phyloP scores from a whole-genome alignment of 2,113 vertebrate genomes.

The Xyrauchen texanus region DNA sequence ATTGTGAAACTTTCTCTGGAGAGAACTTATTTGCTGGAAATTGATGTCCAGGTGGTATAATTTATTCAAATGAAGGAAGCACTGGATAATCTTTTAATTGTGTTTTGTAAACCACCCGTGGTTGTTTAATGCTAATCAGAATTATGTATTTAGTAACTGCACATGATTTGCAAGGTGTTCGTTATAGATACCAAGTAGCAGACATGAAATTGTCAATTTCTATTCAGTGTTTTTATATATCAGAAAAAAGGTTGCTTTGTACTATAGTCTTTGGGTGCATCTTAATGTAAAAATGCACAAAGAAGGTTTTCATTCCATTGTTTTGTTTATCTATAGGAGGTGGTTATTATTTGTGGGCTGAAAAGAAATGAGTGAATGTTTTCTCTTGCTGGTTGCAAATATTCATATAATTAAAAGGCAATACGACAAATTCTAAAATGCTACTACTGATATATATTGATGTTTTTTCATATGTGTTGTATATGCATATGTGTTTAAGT shows the following conservation, averaged over 20 bases:
- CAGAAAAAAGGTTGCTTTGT: neutral
- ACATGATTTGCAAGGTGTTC: neutral
- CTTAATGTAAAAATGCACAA: neutral
- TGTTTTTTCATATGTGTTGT: no score
- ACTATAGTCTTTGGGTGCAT: neutral
- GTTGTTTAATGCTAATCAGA: neutral
- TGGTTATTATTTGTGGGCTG: no score
- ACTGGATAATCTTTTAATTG: neutral
- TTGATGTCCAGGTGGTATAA: neutral
- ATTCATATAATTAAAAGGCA: neutral
- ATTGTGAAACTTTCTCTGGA: constrained; percentile 16
- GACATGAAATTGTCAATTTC: neutral
- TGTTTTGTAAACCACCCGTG: neutral
- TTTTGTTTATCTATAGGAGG: neutral
- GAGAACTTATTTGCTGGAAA: neutral
- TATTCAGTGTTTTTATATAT: neutral
- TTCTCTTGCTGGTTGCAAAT: neutral
- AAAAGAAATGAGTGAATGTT: neutral
- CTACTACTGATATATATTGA: no score
- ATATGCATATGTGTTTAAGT: no score
- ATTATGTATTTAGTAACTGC: neutral
- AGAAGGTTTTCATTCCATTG: neutral
- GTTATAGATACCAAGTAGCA: neutral
- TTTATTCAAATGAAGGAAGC: constrained; percentile 7
- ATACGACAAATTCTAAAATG: neutral